Evolutionary conservation across 2,113 vertebrate genomes (phyloP), one percentile per base, ranked within the genome.

Genomic region (Arvicanthis niloticus): DNA sequence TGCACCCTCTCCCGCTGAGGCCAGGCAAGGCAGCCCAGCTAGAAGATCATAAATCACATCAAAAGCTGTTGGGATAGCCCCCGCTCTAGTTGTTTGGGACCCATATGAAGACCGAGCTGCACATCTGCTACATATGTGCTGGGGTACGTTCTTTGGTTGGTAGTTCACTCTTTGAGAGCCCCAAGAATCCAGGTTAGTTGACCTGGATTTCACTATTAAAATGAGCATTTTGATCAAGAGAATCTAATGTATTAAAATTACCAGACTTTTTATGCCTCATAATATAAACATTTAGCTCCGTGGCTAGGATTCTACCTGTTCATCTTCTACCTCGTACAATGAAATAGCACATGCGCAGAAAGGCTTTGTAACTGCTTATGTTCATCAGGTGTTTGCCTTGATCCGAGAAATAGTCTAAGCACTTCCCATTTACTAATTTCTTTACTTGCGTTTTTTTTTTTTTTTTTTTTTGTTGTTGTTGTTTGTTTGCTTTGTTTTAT

Each of bases 201-300:
- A 29, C 62, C 56, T 13, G 21, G 8, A 40, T 60, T 60, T 16
- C 5, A 60, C 80, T 31, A 56, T n/a, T 81, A 81, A n/a, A 56
- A 58, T 24, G 60, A 40, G 1, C 48, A 51, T 45, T 91, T 96
- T 92, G 75, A 92, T 88, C 75, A 24, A 67, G n/a, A 93, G 51
- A 67, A 58, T 88, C 31, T 91, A 78, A 77, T 76, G 75, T 88
- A 76, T 88, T 93, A 24, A 89, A 86, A 81, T 90, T 70, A 93
- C 7, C 24, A 48, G 15, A 45, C 5, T 56, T 75, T 58, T 90
- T 88, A 85, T 88, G 19, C 34, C 56, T 73, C 40, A 1, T 9
- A 62, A 53, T 65, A 67, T 77, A 65, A 29, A 96, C 93, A 87
- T 34, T 21, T 60, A 45, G 15, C 29, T 77, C 22, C 81, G 0